Conservation (phyloP, 1,140 invertebrate species). For the Neodiprion pinetum region DNA sequence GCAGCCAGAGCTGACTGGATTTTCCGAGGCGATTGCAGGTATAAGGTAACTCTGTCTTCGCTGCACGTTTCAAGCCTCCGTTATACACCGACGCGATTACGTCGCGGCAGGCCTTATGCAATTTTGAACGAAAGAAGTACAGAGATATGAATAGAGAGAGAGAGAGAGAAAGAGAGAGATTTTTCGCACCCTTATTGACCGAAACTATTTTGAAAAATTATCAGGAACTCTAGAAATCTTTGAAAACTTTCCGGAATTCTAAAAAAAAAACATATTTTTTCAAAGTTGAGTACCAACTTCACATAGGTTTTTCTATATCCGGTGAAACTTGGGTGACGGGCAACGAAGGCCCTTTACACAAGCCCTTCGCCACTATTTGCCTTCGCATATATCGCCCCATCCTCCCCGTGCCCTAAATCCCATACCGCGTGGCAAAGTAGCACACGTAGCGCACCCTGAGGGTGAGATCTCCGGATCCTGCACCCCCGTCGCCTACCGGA, state of each 20-base stretch:
- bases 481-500: background rate
- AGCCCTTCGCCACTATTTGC: slow-evolving; percentile 8
- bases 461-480: slow-evolving; percentile 24
- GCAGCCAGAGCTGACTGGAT: no score
- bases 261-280: no score
- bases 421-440: slow-evolving; percentile 42
- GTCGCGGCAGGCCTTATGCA: no score
- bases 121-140: no score
- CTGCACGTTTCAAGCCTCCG: no score
- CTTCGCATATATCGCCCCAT: slow-evolving; percentile 45
- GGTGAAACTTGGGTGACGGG: background rate
- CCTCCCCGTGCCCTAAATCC: slow-evolving; percentile 25
- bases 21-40: no score
- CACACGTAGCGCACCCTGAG: slow-evolving; percentile 43
- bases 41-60: no score
- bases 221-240: background rate
- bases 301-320: slow-evolving; percentile 7
- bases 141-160: background rate
- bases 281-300: slow-evolving; percentile 26
- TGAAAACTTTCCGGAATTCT: no score
- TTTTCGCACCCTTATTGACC: background rate
- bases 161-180: slow-evolving; percentile 20
- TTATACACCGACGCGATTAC: no score
- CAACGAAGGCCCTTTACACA: background rate
- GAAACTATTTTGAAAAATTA: background rate